Evolutionary conservation across 1,140 invertebrate genomes (phyloP), one percentile per base, ranked within the genome.

Genomic region (Hetaerina americana): DNA sequence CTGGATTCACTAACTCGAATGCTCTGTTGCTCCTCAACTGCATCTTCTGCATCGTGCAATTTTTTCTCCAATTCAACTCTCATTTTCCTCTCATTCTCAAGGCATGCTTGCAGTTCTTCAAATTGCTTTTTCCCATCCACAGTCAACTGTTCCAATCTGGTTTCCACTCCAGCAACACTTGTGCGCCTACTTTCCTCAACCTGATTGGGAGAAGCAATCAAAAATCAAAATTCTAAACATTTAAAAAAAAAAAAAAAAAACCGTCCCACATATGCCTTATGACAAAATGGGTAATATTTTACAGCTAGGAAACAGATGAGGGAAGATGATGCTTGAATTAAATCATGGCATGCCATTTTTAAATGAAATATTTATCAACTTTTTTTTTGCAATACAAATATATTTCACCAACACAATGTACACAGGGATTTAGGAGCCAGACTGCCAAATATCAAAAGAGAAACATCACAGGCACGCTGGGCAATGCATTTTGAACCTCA

Each of bases 1-100:
- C n/a, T n/a, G n/a, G n/a, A n/a, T n/a, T n/a, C 69, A 80, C 80
- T 27, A 82, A 81, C 3, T 84, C 81, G 0, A 85, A 82, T 74
- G 40, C 3, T 12, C 22, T 12, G 2, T n/a, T 87, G 82, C 2
- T 80, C 75, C 28, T 81, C 82, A 1, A 83, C 75, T 5, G 78
- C 78, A 26, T 75, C 73, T 12, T 81, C 68, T 27, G 81, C 74
- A n/a, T 82, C 79, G 10, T 81, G 76, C 3, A 77, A 76, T 49
- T 79, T 78, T n/a, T 78, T 77, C 27, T 82, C 80, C 6, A 77
- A 74, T 27, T 75, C 77, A 24, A 74, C 67, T 27, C 79, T 79
- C 0, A 75, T 76, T 27, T 81, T 76, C 40, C 78, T 74, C 0
- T 75, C 77, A 0, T 12, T 18, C 15, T 57, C 40, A 57, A 57